A percentile compares a stretch with the other conserved stretches of the same genome.
Conservation (phyloP, 2,797 vertebrate genomes). For the Lepilemur septentrionalis region DNA sequence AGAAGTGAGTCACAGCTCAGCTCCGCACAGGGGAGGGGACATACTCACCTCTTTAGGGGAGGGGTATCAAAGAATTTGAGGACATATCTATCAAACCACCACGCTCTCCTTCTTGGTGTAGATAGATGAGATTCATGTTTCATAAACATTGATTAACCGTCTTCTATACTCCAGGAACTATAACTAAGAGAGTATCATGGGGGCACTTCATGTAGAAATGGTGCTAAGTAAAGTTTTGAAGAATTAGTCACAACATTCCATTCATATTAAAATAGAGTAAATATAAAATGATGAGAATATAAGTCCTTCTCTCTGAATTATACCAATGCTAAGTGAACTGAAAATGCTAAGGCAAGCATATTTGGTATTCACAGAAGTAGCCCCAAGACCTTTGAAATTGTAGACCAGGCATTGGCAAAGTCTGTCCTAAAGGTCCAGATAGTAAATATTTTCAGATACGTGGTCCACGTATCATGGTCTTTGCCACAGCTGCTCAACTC, state of each 20-base stretch:
- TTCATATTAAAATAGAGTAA: neutral
- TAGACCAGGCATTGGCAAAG: neutral
- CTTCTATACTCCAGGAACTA: neutral
- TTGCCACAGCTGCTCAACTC: neutral
- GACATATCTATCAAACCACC: neutral
- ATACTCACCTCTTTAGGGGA: neutral
- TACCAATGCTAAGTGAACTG: neutral
- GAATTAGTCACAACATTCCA: neutral
- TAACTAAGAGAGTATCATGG: neutral
- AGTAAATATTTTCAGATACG: neutral
- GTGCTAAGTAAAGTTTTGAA: neutral
- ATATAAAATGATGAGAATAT: neutral
- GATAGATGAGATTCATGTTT: neutral
- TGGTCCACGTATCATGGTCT: neutral
- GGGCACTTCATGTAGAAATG: neutral
- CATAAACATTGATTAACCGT: neutral
- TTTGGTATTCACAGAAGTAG: neutral
- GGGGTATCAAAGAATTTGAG: neutral
- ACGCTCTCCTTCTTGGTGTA: neutral
- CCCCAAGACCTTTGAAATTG: neutral
- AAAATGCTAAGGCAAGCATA: neutral
- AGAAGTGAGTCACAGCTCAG: neutral
- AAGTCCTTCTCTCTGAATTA: neutral
- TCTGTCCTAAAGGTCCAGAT: neutral
- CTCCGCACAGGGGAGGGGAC: neutral